Conservation (phyloP, 35 echinoderm and acorn worm species). For the Heliocidaris erythrogramma region DNA sequence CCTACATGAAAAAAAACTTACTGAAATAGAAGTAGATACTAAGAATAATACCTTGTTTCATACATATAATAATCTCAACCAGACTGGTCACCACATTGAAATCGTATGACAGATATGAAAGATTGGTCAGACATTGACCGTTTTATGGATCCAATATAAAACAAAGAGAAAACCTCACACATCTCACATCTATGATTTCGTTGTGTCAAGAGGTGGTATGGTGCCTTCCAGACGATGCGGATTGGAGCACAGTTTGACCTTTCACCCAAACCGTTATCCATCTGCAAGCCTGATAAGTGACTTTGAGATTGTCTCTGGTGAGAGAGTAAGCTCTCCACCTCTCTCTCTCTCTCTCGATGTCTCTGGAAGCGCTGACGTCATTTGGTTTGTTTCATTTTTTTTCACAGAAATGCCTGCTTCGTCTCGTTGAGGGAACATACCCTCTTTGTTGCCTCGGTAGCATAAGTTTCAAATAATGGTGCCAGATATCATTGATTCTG, state of each 20-base stretch:
- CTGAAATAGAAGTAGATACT: not conserved
- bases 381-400: constrained; percentile 22
- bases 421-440: not conserved
- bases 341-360: constrained; percentile 23
- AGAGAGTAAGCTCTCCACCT: not conserved
- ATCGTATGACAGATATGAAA: not conserved
- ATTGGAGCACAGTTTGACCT: not conserved
- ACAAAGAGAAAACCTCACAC: not conserved
- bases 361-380: constrained; percentile 35
- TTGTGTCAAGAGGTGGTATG: not conserved
- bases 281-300: constrained; percentile 1
- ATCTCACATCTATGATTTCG: not conserved
- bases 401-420: not conserved
- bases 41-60: constrained; percentile 13
- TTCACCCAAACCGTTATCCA: not conserved
- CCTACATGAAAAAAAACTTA: not conserved
- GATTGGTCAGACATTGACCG: not conserved
- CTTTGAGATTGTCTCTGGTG: not conserved
- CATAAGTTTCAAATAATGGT: not conserved
- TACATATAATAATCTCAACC: not conserved
- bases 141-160: not conserved
- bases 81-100: not conserved
- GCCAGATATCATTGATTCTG: not conserved
- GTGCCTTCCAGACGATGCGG: not conserved
- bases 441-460: not conserved